A percentile compares a stretch with the other conserved stretches of the same genome.
Conservation (phyloP, 1,140 invertebrate species). For the Limonius californicus region DNA sequence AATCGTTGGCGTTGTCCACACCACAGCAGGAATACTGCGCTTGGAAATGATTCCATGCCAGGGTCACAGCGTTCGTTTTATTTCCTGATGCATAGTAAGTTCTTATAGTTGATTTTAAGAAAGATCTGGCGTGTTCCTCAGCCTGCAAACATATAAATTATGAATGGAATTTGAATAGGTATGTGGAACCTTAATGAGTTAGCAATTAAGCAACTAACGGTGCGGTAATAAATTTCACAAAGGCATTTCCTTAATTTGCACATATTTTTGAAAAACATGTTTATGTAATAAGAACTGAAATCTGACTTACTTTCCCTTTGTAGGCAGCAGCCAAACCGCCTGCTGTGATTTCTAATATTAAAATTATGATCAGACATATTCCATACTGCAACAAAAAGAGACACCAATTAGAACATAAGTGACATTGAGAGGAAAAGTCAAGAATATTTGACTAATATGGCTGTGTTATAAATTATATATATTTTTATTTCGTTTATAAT, state of each 20-base stretch:
- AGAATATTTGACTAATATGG: too few species aligned
- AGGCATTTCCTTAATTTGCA: too few species aligned
- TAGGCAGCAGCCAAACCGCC: slow-evolving; percentile 67
- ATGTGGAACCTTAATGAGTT: too few species aligned
- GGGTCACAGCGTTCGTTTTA: slow-evolving; percentile 55
- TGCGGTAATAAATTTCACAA: too few species aligned
- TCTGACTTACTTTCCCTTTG: slow-evolving; percentile 61
- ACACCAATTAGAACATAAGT: too few species aligned
- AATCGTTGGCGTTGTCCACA: slow-evolving; percentile 69
- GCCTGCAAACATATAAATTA: too few species aligned
- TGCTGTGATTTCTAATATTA: slow-evolving; percentile 67
- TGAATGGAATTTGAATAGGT: too few species aligned
- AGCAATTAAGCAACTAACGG: background rate
- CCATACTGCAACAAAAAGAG: slow-evolving; percentile 59
- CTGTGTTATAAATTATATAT: too few species aligned
- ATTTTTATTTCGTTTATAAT: too few species aligned
- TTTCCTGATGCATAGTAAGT: slow-evolving; percentile 49
- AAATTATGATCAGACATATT: slow-evolving; percentile 64
- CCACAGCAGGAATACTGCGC: slow-evolving; percentile 74
- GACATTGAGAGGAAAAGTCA: too few species aligned
- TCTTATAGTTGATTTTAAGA: slow-evolving; percentile 56
- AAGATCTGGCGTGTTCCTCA: slow-evolving; percentile 52
- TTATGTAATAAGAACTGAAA: slow-evolving; percentile 10
- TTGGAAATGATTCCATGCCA: slow-evolving; percentile 67
- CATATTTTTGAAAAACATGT: too few species aligned